Percentiles rank a stretch among this genome's conserved stretches.
Evolutionary conservation across 2,113 vertebrate genomes (phyloP).

Genomic region (Brevimyrus niger): DNA sequence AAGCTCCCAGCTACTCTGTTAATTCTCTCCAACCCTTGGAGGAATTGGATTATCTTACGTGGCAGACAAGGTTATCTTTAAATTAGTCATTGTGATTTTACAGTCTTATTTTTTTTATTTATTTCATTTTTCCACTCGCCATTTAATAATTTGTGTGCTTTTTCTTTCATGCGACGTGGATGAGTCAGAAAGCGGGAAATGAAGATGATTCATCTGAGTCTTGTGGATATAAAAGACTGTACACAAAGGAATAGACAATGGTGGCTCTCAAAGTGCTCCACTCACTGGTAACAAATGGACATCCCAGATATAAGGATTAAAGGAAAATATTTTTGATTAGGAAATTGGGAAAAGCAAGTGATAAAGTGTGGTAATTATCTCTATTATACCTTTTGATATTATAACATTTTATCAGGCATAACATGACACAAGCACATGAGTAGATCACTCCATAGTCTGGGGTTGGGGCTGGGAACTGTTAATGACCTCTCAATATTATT

Average conservation of each 20-base stretch:
- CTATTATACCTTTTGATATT: background rate
- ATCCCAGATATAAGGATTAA: background rate
- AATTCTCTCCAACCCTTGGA: slow-evolving; percentile 10
- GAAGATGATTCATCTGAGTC: background rate
- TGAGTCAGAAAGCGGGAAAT: background rate
- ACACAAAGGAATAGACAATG: background rate
- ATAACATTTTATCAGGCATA: background rate
- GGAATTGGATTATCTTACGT: slow-evolving; percentile 42
- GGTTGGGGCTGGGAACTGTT: background rate
- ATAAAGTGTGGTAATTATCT: background rate
- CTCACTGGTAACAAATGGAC: background rate
- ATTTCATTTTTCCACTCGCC: background rate
- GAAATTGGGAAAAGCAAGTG: background rate
- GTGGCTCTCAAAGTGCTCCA: background rate
- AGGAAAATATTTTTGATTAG: background rate
- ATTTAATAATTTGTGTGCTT: background rate
- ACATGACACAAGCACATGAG: background rate
- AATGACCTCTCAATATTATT: background rate
- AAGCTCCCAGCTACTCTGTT: background rate
- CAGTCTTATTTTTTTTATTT: background rate
- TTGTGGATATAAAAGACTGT: background rate
- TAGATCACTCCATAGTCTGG: background rate
- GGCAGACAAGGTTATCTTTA: slow-evolving; percentile 43
- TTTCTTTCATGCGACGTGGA: background rate
- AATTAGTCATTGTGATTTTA: slow-evolving; percentile 43